These are phyloP conservation scores for Chloropsis cyanopogon DNA, from an alignment of 2,113 vertebrate species.

Conservation along the genomic window DNA sequence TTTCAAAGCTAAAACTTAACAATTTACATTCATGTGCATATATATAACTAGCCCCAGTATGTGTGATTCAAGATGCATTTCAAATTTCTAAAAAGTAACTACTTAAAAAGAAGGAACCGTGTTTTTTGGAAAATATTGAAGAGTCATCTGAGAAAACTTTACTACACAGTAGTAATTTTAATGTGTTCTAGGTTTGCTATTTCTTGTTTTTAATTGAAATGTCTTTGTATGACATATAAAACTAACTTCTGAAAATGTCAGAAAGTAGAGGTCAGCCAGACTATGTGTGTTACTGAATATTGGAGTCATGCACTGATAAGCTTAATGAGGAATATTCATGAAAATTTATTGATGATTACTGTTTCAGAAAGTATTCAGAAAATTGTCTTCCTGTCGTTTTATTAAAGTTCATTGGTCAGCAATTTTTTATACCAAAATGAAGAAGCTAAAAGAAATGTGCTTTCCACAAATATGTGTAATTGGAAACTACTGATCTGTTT, in stretches of 20 bases:
- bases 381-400: background rate
- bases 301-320: background rate
- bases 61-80: background rate
- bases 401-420: background rate
- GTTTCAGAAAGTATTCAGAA: background rate
- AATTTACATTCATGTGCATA: background rate
- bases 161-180: background rate
- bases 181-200: background rate
- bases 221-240: background rate
- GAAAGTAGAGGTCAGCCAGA: background rate
- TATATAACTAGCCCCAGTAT: background rate
- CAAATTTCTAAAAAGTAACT: background rate
- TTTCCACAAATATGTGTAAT: background rate
- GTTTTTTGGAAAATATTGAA: background rate
- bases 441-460: background rate
- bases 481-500: background rate
- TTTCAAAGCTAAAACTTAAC: background rate
- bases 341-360: background rate
- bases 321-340: slow-evolving; percentile 1
- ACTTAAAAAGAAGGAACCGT: background rate
- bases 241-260: slow-evolving; percentile 18
- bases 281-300: background rate
- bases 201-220: background rate
- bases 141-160: background rate
- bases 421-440: background rate